A percentile compares a stretch with the other conserved stretches of the same genome.
Evolutionary conservation across 2,113 vertebrate species (phyloP).

Genomic region (Lycocorax pyrrhopterus): DNA sequence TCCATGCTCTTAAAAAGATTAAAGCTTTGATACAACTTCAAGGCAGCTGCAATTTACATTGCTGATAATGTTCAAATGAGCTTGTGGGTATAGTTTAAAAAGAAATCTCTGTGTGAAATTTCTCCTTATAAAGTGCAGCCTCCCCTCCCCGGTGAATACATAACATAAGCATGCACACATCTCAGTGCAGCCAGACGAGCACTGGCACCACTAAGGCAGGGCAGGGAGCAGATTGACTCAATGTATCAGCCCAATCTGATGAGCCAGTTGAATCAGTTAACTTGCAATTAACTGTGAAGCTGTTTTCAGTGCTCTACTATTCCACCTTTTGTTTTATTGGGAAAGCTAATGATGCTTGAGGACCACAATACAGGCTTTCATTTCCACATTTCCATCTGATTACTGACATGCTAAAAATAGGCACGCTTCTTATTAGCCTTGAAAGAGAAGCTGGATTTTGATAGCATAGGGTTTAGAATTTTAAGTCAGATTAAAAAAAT

Average conservation of each 20-base stretch:
- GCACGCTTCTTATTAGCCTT: neutral
- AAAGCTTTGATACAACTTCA: neutral
- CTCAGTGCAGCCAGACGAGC: neutral
- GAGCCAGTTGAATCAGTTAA: neutral
- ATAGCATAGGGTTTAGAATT: neutral
- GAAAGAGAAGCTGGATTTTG: neutral
- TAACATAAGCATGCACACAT: neutral
- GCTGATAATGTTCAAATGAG: neutral
- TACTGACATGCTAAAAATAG: neutral
- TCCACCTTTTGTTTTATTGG: neutral
- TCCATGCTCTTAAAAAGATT: neutral
- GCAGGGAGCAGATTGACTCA: neutral
- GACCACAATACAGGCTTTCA: neutral
- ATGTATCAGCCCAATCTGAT: neutral
- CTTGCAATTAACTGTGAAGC: neutral
- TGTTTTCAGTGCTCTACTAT: neutral
- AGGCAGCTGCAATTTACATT: neutral
- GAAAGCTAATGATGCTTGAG: neutral
- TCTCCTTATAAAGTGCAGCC: neutral
- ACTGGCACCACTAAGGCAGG: neutral
- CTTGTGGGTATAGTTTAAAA: neutral
- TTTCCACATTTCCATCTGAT: neutral
- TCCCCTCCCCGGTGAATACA: neutral
- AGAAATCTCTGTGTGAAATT: neutral
- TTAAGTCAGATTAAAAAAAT: neutral